Conservation (phyloP, 2,888 invertebrate genomes). For the Abscondita cerata region DNA sequence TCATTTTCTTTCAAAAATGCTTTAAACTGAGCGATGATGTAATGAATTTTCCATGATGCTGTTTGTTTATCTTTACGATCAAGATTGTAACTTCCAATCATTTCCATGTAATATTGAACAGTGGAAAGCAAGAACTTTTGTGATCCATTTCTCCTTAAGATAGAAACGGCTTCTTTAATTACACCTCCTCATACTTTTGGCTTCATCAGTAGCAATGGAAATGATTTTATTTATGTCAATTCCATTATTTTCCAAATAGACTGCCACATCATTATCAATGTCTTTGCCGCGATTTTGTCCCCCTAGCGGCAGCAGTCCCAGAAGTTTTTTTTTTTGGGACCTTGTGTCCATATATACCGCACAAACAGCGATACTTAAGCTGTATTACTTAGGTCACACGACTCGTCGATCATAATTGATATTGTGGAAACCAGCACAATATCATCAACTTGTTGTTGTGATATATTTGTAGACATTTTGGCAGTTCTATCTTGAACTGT, state of each 20-base stretch:
- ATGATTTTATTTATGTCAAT: slow-evolving; percentile 40
- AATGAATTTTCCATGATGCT: too few relatives aligned
- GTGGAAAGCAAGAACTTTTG: slow-evolving; percentile 44
- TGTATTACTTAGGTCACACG: slow-evolving; percentile 43
- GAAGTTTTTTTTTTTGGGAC: slow-evolving; percentile 40
- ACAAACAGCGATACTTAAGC: slow-evolving; percentile 44
- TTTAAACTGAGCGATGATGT: too few relatives aligned
- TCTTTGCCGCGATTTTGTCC: slow-evolving; percentile 40
- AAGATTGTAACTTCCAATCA: too few relatives aligned
- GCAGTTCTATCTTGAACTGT: slow-evolving; percentile 37
- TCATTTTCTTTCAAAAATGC: too few relatives aligned
- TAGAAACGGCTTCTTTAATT: slow-evolving; percentile 39
- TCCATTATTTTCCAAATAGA: slow-evolving; percentile 33
- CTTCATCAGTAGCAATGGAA: slow-evolving; percentile 40
- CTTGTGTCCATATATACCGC: slow-evolving; percentile 36
- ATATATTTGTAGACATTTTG: slow-evolving; percentile 39
- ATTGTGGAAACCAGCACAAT: slow-evolving; percentile 41
- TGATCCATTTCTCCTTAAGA: slow-evolving; percentile 43
- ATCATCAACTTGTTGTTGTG: slow-evolving; percentile 37
- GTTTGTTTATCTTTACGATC: too few relatives aligned
- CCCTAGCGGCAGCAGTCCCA: slow-evolving; percentile 35
- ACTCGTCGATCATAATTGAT: slow-evolving; percentile 40
- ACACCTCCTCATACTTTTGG: slow-evolving; percentile 41
- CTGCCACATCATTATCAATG: slow-evolving; percentile 45
- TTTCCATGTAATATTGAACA: too few relatives aligned